Evolutionary conservation across 2,888 invertebrate species (phyloP).

Genomic region (Microchrysa polita): DNA sequence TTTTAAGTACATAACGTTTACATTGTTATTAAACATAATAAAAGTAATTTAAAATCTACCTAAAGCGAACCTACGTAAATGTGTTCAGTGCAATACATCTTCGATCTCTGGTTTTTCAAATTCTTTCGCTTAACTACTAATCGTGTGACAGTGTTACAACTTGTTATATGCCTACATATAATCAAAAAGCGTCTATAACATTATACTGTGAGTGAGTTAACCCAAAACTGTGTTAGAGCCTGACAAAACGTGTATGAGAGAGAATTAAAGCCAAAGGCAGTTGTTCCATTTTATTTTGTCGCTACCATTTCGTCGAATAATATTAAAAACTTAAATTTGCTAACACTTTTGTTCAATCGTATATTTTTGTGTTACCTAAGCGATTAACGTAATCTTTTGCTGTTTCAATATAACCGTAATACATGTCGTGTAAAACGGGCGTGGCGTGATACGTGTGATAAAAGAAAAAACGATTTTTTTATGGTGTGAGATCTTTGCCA

Average conservation of each 20-base stretch:
- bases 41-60: too few species aligned
- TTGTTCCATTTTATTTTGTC: slow-evolving; percentile 49
- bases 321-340: background rate
- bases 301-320: slow-evolving; percentile 30
- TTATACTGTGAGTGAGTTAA: slow-evolving; percentile 14
- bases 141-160: background rate
- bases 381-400: too few species aligned
- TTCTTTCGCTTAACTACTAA: slow-evolving; percentile 3
- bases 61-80: too few species aligned
- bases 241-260: slow-evolving; percentile 41
- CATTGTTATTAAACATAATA: too few species aligned
- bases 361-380: too few species aligned
- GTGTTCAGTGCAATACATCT: background rate
- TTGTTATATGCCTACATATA: background rate
- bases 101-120: background rate
- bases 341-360: background rate
- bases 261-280: slow-evolving; percentile 60
- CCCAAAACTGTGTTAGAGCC: background rate
- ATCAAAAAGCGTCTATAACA: slow-evolving; percentile 1
- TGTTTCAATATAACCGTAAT: too few species aligned
- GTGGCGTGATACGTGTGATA: background rate
- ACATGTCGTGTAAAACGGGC: too few species aligned
- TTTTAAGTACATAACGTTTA: too few species aligned
- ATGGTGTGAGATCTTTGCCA: slow-evolving; percentile 39
- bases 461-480: too few species aligned